phyloP scores from a whole-genome alignment of 2,113 vertebrate species.

The Montifringilla adamsi region DNA sequence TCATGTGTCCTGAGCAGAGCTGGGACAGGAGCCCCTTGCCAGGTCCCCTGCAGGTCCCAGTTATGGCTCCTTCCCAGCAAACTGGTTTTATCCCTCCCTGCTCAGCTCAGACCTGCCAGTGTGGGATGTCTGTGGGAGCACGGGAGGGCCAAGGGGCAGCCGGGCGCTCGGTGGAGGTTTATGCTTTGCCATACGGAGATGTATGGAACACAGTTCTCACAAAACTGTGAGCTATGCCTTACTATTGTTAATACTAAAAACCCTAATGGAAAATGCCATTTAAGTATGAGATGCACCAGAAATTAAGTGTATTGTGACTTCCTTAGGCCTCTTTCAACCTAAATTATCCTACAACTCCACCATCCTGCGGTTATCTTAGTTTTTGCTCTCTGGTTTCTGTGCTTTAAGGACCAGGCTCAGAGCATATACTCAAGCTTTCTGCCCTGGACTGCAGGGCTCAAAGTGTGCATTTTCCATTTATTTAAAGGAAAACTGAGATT shows the following conservation, averaged over 20 bases:
- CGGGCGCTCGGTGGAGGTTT: accelerated
- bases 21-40: not conserved
- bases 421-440: not conserved
- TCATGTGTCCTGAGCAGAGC: accelerated
- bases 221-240: not conserved
- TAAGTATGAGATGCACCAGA: not conserved
- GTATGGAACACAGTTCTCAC: not conserved
- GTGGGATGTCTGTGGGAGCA: not conserved
- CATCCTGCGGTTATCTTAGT: not conserved
- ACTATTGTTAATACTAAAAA: not conserved
- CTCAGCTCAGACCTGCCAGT: not conserved
- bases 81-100: not conserved
- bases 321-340: not conserved
- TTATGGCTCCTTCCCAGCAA: not conserved
- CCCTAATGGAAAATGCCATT: not conserved
- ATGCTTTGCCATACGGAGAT: not conserved
- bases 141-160: not conserved
- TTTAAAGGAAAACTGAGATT: slow-evolving; percentile 14
- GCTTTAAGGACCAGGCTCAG: not conserved
- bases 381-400: not conserved
- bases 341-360: not conserved
- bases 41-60: not conserved
- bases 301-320: not conserved
- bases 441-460: accelerated
- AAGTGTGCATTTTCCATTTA: not conserved